These are phyloP conservation scores for Holcopasites calliopsidis DNA, from an alignment of 1,140 invertebrate genomes.

Conservation along the genomic window DNA sequence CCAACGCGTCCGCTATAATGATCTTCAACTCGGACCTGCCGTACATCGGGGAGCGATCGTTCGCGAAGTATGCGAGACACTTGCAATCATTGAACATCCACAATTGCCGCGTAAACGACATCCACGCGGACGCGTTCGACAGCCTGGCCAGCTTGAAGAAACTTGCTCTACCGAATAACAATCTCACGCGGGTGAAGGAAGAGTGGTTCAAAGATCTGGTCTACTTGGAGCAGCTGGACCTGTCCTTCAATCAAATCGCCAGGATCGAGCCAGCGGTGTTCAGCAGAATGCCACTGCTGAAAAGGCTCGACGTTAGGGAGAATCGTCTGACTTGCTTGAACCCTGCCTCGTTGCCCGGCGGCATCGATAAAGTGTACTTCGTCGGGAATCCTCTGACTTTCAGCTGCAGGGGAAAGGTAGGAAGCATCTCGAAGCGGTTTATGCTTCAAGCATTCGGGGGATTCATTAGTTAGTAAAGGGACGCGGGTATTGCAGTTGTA, in stretches of 20 bases:
- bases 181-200: slow-evolving; percentile 54
- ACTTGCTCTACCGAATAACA: slow-evolving; percentile 66
- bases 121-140: slow-evolving; percentile 61
- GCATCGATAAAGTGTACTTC: slow-evolving; percentile 69
- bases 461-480: no score
- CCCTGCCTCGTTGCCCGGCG: slow-evolving; percentile 49
- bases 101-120: slow-evolving; percentile 61
- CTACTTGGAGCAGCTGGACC: slow-evolving; percentile 67
- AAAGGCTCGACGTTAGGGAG: slow-evolving; percentile 65
- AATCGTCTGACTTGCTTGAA: slow-evolving; percentile 67
- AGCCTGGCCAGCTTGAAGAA: slow-evolving; percentile 58
- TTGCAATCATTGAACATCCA: slow-evolving; percentile 65
- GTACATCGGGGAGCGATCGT: slow-evolving; percentile 52
- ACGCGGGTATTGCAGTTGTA: background rate
- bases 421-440: background rate
- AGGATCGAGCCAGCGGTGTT: slow-evolving; percentile 59
- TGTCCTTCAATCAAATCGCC: slow-evolving; percentile 69
- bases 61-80: slow-evolving; percentile 47
- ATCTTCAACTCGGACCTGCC: slow-evolving; percentile 61
- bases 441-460: background rate
- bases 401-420: slow-evolving; percentile 69
- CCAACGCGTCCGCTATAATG: slow-evolving; percentile 48
- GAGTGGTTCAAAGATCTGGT: slow-evolving; percentile 64
- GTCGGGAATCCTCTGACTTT: slow-evolving; percentile 67
- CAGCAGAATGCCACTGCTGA: slow-evolving; percentile 53